Base-by-base conservation (phyloP, 2,113 vertebrate genomes). In the Pyrgilauda ruficollis region DNA sequence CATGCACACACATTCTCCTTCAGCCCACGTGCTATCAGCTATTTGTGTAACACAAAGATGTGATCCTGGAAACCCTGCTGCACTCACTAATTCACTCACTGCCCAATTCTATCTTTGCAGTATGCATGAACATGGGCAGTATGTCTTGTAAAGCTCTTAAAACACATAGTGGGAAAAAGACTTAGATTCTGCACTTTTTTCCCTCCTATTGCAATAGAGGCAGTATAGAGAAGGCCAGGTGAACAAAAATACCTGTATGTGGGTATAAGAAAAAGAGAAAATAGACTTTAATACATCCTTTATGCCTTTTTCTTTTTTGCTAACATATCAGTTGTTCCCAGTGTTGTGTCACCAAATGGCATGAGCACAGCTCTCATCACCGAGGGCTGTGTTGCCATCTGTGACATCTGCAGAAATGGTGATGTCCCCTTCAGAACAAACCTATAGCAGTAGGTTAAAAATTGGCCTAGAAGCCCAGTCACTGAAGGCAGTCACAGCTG, bases 81-180 rank as follows among this genome's bases (percentile, higher is more conserved):
- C 2, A 7, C 43, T 87, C n/a, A n/a, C n/a, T n/a, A n/a, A n/a
- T n/a, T n/a, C n/a, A n/a, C n/a, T n/a, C 86, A 50, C 24, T 52
- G 24, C 39, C 87, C 62, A 50, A 9, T 33, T 78, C 33, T 52
- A 22, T 46, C 52, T 64, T 27, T 4, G 24, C 46, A 69, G 55
- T 8, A n/a, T 4, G 9, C 61, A 63, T 1, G 0, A 69, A 41
- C 0, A 0, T 7, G 56, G 43, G 39, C 30, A 26, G 13, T 0
- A 6, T 21, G 30, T 62, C 46, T 81, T 18, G 17, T 31, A 91
- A 94, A 90, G 39, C 39, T 30, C 23, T 88, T 56, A 49, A 80
- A 92, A 80, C 13, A 44, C 10, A 30, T 13, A 50, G 14, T 21
- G 31, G 19, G 59, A n/a, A 85, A 75, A 81, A 10, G 27, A 83